Evolutionary conservation across 2,113 vertebrate species (phyloP).

Genomic region (Channa argus): DNA sequence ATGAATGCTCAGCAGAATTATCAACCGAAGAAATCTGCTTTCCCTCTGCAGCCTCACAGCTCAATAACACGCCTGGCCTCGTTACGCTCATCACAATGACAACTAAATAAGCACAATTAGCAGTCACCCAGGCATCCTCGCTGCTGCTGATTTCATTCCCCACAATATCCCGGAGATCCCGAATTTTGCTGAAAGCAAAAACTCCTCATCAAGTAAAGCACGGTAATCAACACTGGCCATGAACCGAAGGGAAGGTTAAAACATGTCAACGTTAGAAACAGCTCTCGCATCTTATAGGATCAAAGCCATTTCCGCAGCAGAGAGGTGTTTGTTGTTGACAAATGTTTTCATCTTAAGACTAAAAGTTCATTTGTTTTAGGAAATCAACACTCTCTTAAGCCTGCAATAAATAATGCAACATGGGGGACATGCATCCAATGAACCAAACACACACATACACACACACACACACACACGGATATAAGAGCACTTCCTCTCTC

Average conservation of each 20-base stretch:
- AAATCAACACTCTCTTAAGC: conserved; percentile 24
- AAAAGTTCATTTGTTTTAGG: conserved; percentile 35
- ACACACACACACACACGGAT: conserved; percentile 53
- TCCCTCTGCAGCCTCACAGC: conserved; percentile 67
- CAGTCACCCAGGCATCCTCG: conserved; percentile 67
- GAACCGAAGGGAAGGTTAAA: conserved; percentile 46
- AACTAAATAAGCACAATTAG: conserved; percentile 83
- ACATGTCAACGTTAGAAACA: conserved; percentile 33
- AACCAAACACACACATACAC: conserved; percentile 44
- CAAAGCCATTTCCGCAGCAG: conserved; percentile 37
- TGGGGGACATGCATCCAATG: conserved; percentile 3
- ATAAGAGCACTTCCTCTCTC: conserved; percentile 15
- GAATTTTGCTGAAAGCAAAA: conserved; percentile 32
- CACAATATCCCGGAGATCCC: conserved; percentile 49
- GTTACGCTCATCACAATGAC: conserved; percentile 81
- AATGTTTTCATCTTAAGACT: conserved; percentile 24
- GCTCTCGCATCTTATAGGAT: conserved; percentile 16
- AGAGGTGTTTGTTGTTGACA: conserved; percentile 20
- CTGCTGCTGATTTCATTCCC: conserved; percentile 59
- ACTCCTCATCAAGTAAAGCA: conserved; percentile 41
- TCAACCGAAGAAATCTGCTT: conserved; percentile 27
- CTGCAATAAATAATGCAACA: conserved; percentile 47
- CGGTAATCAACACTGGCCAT: not conserved
- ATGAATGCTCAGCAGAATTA: conserved; percentile 12
- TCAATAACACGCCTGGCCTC: conserved; percentile 79